Base-by-base conservation (phyloP, 1,140 invertebrate genomes). In the Eubasilissa regina region DNA sequence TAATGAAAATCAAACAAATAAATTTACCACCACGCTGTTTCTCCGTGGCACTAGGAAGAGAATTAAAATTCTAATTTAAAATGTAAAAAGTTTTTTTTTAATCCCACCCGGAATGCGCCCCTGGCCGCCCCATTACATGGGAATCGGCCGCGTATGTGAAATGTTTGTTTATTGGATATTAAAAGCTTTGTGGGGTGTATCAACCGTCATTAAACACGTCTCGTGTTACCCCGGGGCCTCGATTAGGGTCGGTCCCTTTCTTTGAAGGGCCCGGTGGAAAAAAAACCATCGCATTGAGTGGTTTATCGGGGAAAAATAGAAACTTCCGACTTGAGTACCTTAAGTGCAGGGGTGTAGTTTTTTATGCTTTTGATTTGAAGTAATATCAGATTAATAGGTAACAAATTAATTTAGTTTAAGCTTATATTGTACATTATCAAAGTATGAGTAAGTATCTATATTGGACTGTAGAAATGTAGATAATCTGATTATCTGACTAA, bases 151-250 rank as follows among this genome's bases (percentile, higher is more conserved):
- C 55, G 66, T 68, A 80, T 76, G 43, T 53, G 17, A 73, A 81
- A 21, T 79, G 58, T 82, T 82, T 82, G 55, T 74, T 77, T 76
- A 77, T 68, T 55, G 77, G 73, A 79, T 82, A 82, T 82, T 82
- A 77, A 82, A 82, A 82, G 80, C 73, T 77, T 79, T 79, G 60
- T 47, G 51, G 74, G 51, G 68, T 72, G 76, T 81, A 81, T 81
- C 80, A 78, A 79, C 80, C 75, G 74, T 78, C 70, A 48, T 79
- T 74, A 79, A 81, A 78, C 66, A 66, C 58, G 76, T 75, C 70
- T 81, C 80, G 51, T 55, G 75, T 81, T 81, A 70, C 80, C 45
- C 66, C 45, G 60, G 55, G 25, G 55, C 12, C 60, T 43, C 60
- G 60, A 64, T 64, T 64, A 64, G 60, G 60, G 60, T 43, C 21